Conservation (phyloP, 2,888 invertebrate genomes). For the Prenolepis imparis region DNA sequence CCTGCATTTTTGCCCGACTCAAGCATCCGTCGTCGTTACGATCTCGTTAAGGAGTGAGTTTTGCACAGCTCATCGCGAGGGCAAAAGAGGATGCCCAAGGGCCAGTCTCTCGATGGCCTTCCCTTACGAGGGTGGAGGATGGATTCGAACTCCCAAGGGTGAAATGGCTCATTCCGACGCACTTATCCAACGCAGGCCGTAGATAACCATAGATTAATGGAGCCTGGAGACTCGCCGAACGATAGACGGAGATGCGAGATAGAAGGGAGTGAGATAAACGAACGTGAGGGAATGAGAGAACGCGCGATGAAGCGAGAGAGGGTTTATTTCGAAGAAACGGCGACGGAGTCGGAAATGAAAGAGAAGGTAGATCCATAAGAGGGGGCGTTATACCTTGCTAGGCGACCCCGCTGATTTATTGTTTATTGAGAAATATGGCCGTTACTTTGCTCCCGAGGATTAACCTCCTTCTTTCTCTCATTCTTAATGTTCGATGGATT, state of each 20-base stretch:
- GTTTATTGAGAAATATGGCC: slow-evolving; percentile 86
- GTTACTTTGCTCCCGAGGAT: slow-evolving; percentile 79
- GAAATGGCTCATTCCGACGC: slow-evolving; percentile 86
- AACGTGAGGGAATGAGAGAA: slow-evolving; percentile 66
- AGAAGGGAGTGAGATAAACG: slow-evolving; percentile 51
- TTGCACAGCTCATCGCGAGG: slow-evolving; percentile 81
- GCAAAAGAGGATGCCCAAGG: slow-evolving; percentile 81
- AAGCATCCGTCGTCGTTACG: slow-evolving; percentile 70
- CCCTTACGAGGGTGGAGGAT: slow-evolving; percentile 76
- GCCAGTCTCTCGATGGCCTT: slow-evolving; percentile 77
- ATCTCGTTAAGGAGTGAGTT: slow-evolving; percentile 79
- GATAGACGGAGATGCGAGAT: slow-evolving; percentile 74
- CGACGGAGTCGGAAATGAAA: slow-evolving; percentile 63
- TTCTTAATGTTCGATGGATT: slow-evolving; percentile 59
- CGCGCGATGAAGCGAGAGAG: slow-evolving; percentile 65
- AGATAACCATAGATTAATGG: slow-evolving; percentile 87
- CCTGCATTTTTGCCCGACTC: slow-evolving; percentile 49
- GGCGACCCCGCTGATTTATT: slow-evolving; percentile 84
- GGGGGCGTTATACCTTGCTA: slow-evolving; percentile 75
- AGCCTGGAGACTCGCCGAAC: slow-evolving; percentile 78
- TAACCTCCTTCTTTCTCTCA: slow-evolving; percentile 78
- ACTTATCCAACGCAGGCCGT: slow-evolving; percentile 85
- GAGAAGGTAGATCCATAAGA: slow-evolving; percentile 74
- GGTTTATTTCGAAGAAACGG: slow-evolving; percentile 51
- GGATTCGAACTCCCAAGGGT: slow-evolving; percentile 85